phyloP scores from a whole-genome alignment of 2,797 vertebrate species.

The Aselliscus stoliczkanus region DNA sequence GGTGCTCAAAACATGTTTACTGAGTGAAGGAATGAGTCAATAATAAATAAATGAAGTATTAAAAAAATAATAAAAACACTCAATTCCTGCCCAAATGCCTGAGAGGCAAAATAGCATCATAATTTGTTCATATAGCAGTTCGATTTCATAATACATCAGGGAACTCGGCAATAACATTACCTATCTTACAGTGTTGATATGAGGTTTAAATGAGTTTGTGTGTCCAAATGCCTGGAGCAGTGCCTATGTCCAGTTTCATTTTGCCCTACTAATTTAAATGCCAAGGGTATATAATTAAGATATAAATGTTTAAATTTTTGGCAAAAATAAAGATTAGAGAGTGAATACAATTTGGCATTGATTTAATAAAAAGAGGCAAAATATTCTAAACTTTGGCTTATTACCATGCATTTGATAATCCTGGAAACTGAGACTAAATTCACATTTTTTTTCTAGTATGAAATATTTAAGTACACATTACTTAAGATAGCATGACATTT shows the following conservation, averaged over 20 bases:
- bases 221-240: not conserved
- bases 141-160: accelerated
- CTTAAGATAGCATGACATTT: not conserved
- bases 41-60: not conserved
- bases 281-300: not conserved
- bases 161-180: not conserved
- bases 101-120: not conserved
- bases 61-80: not conserved
- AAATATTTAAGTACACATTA: not conserved
- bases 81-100: not conserved
- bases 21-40: not conserved
- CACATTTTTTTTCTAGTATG: not conserved
- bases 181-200: not conserved
- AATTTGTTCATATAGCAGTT: not conserved
- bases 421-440: not conserved
- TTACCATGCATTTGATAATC: not conserved
- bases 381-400: not conserved
- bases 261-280: slow-evolving; percentile 21
- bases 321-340: not conserved
- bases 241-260: not conserved
- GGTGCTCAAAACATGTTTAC: not conserved
- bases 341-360: not conserved
- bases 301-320: not conserved
- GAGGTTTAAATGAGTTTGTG: not conserved
- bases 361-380: not conserved